Percentiles rank a stretch among this genome's conserved stretches.
These are phyloP conservation scores for Platerodrilus igneus DNA, from an alignment of 2,888 invertebrate species.

Conservation along the genomic window DNA sequence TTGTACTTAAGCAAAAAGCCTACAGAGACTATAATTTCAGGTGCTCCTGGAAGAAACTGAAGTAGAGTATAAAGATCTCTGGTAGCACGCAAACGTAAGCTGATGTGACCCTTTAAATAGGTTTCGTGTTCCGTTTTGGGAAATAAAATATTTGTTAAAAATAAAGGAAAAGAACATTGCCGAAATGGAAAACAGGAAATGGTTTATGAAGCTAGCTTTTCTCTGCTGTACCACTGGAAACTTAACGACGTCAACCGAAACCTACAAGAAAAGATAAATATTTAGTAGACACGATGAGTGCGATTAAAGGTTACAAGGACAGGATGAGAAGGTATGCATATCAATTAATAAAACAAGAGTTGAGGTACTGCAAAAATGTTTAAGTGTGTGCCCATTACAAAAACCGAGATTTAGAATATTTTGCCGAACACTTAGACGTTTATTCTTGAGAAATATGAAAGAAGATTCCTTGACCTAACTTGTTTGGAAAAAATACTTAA, in stretches of 20 bases:
- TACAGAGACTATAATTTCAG: background rate
- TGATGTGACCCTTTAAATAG: background rate
- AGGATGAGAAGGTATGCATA: no score
- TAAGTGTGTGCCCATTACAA: no score
- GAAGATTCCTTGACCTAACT: background rate
- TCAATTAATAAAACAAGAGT: slow-evolving; percentile 8
- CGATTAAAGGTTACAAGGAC: no score
- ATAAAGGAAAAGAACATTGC: slow-evolving; percentile 6
- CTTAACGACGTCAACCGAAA: background rate
- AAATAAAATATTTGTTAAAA: slow-evolving; percentile 11
- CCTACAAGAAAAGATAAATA: slow-evolving; percentile 8
- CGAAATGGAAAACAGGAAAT: slow-evolving; percentile 9
- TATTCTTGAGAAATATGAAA: no score
- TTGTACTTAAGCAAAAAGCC: slow-evolving; percentile 1
- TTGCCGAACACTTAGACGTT: background rate
- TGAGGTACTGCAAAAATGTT: slow-evolving; percentile 2
- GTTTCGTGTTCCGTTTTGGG: slow-evolving; percentile 1
- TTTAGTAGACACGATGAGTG: slow-evolving; percentile 1
- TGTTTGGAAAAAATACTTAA: no score
- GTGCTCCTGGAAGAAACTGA: slow-evolving; percentile 6
- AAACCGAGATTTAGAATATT: background rate
- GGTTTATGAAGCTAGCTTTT: no score
- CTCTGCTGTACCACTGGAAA: no score
- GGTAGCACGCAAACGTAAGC: slow-evolving; percentile 7
- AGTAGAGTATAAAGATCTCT: background rate